A percentile compares a stretch with the other conserved stretches of the same genome.
Evolutionary conservation across 2,797 vertebrate species (phyloP).

Genomic region (Lophotriccus pileatus): DNA sequence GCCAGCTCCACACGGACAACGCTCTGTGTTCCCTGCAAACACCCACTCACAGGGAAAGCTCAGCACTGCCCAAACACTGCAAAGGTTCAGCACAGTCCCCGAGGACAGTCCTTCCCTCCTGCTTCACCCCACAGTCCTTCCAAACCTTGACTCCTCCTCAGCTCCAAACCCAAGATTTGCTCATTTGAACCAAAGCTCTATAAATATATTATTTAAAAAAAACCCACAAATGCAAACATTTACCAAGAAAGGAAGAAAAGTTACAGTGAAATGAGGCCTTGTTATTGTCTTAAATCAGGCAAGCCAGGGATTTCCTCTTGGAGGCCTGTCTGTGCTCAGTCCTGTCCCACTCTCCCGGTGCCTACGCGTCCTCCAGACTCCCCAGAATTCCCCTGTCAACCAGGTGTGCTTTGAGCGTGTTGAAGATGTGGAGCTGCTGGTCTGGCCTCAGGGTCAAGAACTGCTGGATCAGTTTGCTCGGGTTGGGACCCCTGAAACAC

Average conservation of each 20-base stretch:
- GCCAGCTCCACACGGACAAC: fast-evolving
- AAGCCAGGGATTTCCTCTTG: background rate
- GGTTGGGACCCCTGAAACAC: slow-evolving; percentile 90
- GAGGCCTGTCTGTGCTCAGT: slow-evolving; percentile 44
- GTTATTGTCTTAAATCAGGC: slow-evolving; percentile 47
- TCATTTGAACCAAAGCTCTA: slow-evolving; percentile 52
- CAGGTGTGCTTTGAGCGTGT: slow-evolving; percentile 90
- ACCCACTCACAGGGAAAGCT: background rate
- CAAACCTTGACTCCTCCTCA: slow-evolving; percentile 22
- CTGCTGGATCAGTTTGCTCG: slow-evolving; percentile 94
- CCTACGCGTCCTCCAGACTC: slow-evolving; percentile 75
- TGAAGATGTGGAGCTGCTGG: slow-evolving; percentile 96
- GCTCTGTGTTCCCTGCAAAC: background rate
- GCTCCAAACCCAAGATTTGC: slow-evolving; percentile 33
- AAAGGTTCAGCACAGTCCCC: background rate
- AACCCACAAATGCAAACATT: slow-evolving; percentile 62
- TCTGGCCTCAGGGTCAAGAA: slow-evolving; percentile 91
- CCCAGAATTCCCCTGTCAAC: slow-evolving; percentile 86
- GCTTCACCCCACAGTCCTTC: background rate
- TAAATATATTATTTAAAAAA: slow-evolving; percentile 52
- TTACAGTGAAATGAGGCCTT: slow-evolving; percentile 70
- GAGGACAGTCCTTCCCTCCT: background rate
- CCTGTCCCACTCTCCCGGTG: background rate
- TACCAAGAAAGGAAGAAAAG: slow-evolving; percentile 48
- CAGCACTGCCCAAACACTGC: background rate